phyloP scores from a whole-genome alignment of 2,888 invertebrate species.

The Pasiphila rectangulata region DNA sequence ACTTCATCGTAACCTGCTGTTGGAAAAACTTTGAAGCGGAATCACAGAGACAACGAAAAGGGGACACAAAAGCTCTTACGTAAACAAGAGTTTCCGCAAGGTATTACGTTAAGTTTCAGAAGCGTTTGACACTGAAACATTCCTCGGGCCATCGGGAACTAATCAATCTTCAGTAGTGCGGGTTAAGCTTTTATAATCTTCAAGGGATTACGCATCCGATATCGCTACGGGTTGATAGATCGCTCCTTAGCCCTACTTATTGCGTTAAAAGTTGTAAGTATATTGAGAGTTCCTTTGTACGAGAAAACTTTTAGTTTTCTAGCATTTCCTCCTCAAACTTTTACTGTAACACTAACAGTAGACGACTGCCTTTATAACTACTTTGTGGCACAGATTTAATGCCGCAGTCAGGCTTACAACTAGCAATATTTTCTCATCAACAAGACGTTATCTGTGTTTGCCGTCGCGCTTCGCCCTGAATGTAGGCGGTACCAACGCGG shows the following conservation, averaged over 20 bases:
- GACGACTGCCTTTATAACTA: no score
- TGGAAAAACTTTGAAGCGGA: not conserved
- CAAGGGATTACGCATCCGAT: slow-evolving; percentile 21
- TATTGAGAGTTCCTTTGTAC: not conserved
- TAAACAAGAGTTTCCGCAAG: not conserved
- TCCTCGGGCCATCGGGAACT: slow-evolving; percentile 18
- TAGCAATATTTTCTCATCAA: slow-evolving; percentile 2
- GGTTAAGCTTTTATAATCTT: slow-evolving; percentile 24
- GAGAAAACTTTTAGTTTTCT: not conserved
- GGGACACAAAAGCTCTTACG: not conserved
- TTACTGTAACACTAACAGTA: no score
- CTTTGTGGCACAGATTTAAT: no score
- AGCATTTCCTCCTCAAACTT: not conserved
- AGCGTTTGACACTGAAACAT: slow-evolving; percentile 11
- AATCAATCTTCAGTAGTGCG: slow-evolving; percentile 27
- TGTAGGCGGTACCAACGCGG: slow-evolving; percentile 11
- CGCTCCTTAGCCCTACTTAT: slow-evolving; percentile 14
- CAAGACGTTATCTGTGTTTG: slow-evolving; percentile 3
- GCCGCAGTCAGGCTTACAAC: slow-evolving; percentile 1
- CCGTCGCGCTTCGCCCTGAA: slow-evolving; percentile 3
- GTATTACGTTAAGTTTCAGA: not conserved
- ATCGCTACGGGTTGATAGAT: slow-evolving; percentile 27
- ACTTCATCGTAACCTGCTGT: not conserved
- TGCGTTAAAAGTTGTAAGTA: slow-evolving; percentile 5
- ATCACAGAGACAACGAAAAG: not conserved